phyloP scores from a whole-genome alignment of 2,797 vertebrate species.

The Sebastes wilsoni region DNA sequence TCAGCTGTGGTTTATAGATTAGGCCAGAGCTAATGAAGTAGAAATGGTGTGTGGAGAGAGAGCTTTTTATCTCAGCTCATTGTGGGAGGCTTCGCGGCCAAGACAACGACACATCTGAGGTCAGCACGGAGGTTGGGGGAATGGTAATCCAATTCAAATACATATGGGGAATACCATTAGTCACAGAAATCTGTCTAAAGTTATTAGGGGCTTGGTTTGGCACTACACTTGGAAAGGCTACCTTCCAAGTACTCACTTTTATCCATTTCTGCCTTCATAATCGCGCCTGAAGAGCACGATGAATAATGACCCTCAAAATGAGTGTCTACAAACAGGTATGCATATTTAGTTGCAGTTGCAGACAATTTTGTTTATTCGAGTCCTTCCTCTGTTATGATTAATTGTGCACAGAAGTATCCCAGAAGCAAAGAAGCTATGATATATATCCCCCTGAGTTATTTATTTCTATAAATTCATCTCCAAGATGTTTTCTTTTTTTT shows the following conservation, averaged over 20 bases:
- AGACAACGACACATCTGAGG: constrained; percentile 30
- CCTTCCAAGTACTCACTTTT: not conserved
- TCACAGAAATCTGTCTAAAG: not conserved
- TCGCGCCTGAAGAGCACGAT: not conserved
- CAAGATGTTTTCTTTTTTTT: not conserved
- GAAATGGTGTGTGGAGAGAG: constrained; percentile 2
- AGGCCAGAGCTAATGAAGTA: constrained; percentile 41
- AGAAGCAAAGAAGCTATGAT: not conserved
- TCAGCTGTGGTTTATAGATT: constrained; percentile 48
- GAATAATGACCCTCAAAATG: constrained; percentile 4
- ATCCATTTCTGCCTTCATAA: not conserved
- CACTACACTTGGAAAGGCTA: not conserved
- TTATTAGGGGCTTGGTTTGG: constrained; percentile 9
- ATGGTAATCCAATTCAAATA: not conserved
- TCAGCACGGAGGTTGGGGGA: not conserved
- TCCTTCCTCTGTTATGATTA: constrained; percentile 3
- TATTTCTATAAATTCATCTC: not conserved
- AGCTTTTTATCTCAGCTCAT: constrained; percentile 24
- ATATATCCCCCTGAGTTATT: not conserved
- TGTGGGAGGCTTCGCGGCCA: not conserved
- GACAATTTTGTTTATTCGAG: not conserved
- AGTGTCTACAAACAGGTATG: not conserved
- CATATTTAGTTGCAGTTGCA: not conserved
- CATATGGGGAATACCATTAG: not conserved
- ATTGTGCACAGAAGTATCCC: not conserved